A percentile compares a stretch with the other conserved stretches of the same genome.
These are phyloP conservation scores for Epinotia nisella DNA, from an alignment of 2,888 invertebrate species.

Conservation along the genomic window DNA sequence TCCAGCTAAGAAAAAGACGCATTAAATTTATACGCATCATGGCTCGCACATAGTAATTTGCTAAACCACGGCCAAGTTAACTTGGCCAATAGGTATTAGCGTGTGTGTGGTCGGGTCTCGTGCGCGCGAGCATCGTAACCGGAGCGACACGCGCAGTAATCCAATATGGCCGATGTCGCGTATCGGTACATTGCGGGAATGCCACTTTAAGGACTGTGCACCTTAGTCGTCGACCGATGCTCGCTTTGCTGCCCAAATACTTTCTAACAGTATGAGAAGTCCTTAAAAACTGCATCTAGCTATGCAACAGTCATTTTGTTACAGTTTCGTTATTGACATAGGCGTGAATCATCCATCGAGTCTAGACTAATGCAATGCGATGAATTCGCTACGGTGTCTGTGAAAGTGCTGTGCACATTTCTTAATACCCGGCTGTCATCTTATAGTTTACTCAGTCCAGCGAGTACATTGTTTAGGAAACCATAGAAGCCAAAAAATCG, in stretches of 20 bases:
- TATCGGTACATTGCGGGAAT: slow-evolving; percentile 80
- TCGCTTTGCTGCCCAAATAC: not conserved
- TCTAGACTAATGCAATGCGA: too few species aligned
- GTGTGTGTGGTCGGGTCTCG: slow-evolving; percentile 83
- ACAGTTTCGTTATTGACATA: not conserved
- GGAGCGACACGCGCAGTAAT: slow-evolving; percentile 83
- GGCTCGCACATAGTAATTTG: slow-evolving; percentile 36
- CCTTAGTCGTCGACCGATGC: not conserved
- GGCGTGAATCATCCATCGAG: not conserved
- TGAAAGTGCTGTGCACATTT: slow-evolving; percentile 9
- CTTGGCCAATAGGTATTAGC: slow-evolving; percentile 55
- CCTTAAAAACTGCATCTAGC: not conserved
- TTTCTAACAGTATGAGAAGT: not conserved
- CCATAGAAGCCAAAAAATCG: slow-evolving; percentile 48
- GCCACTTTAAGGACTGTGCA: slow-evolving; percentile 67
- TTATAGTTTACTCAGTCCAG: slow-evolving; percentile 80
- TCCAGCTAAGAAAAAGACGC: slow-evolving; percentile 2
- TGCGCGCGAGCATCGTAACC: slow-evolving; percentile 76
- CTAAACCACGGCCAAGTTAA: slow-evolving; percentile 41
- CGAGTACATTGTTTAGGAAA: slow-evolving; percentile 64
- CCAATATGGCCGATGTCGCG: slow-evolving; percentile 80
- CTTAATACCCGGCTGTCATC: slow-evolving; percentile 73
- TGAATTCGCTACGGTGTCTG: too few species aligned
- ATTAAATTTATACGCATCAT: slow-evolving; percentile 39
- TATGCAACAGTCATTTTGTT: not conserved